Percentiles rank a stretch among this genome's conserved stretches.
Evolutionary conservation across 2,797 vertebrate species (phyloP).

Genomic region (Phrynocephalus vlangalii): DNA sequence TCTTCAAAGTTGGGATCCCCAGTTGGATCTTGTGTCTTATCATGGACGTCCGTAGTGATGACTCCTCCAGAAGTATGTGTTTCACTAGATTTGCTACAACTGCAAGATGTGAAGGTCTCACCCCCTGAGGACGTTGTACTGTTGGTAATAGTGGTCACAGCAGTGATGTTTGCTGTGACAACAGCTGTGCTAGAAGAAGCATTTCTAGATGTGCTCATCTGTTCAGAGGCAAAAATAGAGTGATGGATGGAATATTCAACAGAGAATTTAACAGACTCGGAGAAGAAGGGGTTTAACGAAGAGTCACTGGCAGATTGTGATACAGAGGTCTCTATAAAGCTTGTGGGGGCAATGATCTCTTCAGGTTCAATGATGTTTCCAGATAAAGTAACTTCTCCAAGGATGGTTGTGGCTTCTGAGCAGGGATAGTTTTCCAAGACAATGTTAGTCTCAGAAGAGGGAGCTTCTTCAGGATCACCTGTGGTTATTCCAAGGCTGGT

Average conservation of each 20-base stretch:
- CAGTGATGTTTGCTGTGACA: background rate
- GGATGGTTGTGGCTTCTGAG: background rate
- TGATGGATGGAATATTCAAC: background rate
- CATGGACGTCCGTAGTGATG: background rate
- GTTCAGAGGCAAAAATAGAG: background rate
- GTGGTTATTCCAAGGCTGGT: background rate
- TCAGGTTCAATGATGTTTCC: background rate
- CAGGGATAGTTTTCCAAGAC: background rate
- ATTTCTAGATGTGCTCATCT: background rate
- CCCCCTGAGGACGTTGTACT: background rate
- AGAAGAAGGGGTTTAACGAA: background rate
- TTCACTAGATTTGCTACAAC: background rate
- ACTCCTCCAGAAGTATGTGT: background rate
- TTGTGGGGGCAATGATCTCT: background rate
- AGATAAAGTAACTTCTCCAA: background rate
- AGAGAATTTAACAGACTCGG: background rate
- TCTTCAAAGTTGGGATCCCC: background rate
- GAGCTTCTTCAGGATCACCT: background rate
- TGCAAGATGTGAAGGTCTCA: background rate
- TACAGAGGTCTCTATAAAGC: background rate
- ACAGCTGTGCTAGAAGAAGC: background rate
- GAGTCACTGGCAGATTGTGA: background rate
- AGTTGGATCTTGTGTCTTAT: background rate
- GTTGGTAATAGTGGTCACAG: background rate
- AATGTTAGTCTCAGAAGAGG: no score